A percentile compares a stretch with the other conserved stretches of the same genome.
phyloP scores from a whole-genome alignment of 2,113 vertebrate genomes.

The Hippolais icterina region DNA sequence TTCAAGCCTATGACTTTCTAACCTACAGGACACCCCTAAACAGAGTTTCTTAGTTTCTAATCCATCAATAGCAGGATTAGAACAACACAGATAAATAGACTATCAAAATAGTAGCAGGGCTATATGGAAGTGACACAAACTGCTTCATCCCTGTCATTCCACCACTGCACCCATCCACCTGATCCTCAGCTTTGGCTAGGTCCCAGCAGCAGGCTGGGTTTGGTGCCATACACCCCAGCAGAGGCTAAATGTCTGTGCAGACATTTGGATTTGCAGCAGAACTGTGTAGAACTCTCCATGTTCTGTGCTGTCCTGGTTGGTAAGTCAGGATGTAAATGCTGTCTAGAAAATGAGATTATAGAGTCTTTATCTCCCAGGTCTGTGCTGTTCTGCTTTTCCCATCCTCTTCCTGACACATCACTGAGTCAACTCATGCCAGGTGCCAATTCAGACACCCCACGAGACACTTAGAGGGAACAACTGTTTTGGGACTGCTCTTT shows the following conservation, averaged over 20 bases:
- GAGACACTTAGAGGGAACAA: not conserved
- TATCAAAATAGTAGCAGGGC: not conserved
- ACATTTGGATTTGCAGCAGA: not conserved
- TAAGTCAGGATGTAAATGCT: not conserved
- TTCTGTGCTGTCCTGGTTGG: not conserved
- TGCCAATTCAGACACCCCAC: not conserved
- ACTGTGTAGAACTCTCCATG: not conserved
- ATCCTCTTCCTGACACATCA: not conserved
- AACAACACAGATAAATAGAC: accelerated
- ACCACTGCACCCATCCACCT: not conserved
- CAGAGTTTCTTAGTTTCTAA: not conserved
- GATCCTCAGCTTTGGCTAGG: not conserved
- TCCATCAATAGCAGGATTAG: not conserved
- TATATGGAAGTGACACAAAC: not conserved
- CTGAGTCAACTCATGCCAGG: not conserved
- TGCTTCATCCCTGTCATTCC: not conserved
- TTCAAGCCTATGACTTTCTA: not conserved
- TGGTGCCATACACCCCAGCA: not conserved
- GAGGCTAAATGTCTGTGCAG: not conserved
- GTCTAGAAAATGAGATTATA: not conserved
- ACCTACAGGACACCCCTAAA: not conserved
- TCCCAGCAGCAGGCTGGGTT: not conserved
- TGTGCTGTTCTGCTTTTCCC: not conserved
- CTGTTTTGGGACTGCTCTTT: not conserved
- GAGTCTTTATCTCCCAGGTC: not conserved